These are phyloP conservation scores for Cephalopachus bancanus DNA, from an alignment of 2,797 vertebrate species.

Conservation along the genomic window DNA sequence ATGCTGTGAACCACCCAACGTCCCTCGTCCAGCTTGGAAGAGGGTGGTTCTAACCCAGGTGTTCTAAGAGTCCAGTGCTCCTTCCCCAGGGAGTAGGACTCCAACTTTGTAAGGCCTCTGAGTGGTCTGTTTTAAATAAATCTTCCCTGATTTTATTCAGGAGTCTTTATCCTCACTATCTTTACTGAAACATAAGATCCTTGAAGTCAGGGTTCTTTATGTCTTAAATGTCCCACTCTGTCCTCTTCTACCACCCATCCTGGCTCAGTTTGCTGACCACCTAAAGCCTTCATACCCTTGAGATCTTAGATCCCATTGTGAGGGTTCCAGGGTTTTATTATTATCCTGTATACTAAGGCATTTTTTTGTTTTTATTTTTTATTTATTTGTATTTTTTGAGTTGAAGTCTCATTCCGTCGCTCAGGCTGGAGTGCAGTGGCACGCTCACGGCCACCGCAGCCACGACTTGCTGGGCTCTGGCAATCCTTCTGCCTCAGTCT, in stretches of 20 bases:
- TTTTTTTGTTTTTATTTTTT: too few relatives aligned
- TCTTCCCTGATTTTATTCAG: not conserved
- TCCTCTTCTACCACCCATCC: not conserved
- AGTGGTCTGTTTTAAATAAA: not conserved
- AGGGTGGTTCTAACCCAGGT: too few relatives aligned
- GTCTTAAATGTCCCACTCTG: not conserved
- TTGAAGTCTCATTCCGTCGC: too few relatives aligned
- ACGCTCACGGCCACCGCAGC: too few relatives aligned
- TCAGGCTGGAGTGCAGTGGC: too few relatives aligned
- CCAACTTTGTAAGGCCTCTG: not conserved
- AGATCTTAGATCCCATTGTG: not conserved
- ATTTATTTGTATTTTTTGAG: too few relatives aligned
- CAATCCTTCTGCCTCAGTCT: too few relatives aligned
- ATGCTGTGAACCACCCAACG: fast-evolving
- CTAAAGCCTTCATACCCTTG: not conserved
- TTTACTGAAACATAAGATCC: not conserved
- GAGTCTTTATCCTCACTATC: not conserved
- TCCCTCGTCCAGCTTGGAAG: not conserved
- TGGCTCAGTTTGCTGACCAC: too few relatives aligned
- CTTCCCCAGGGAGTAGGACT: not conserved
- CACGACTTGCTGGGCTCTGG: too few relatives aligned
- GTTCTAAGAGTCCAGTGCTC: not conserved
- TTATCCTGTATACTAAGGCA: too few relatives aligned
- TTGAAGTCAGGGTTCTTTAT: not conserved
- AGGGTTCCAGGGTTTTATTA: not conserved